A percentile compares a stretch with the other conserved stretches of the same genome.
Conservation (phyloP, 1,140 invertebrate species). For the Leptopilina clavipes region DNA sequence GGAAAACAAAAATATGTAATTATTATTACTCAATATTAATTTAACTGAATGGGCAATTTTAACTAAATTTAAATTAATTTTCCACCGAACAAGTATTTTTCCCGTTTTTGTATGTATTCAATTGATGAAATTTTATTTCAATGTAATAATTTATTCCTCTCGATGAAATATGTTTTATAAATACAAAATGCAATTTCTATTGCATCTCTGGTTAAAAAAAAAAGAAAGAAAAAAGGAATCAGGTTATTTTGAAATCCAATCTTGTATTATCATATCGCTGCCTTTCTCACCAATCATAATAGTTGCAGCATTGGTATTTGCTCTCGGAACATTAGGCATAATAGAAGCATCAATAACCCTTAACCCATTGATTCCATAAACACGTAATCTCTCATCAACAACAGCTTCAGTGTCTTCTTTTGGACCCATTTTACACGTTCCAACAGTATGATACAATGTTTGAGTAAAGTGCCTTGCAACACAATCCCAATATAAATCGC, state of each 20-base stretch:
- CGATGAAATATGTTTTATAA: too few relatives aligned
- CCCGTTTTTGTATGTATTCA: too few relatives aligned
- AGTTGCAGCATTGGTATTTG: slow-evolving; percentile 84
- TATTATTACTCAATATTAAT: too few relatives aligned
- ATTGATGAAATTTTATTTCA: too few relatives aligned
- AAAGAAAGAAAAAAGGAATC: too few relatives aligned
- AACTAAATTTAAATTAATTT: too few relatives aligned
- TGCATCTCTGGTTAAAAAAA: too few relatives aligned
- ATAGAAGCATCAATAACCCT: slow-evolving; percentile 87
- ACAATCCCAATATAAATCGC: slow-evolving; percentile 80
- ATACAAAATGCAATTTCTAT: too few relatives aligned
- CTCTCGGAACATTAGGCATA: slow-evolving; percentile 83
- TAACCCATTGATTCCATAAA: slow-evolving; percentile 79
- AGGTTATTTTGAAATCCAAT: slow-evolving; percentile 47
- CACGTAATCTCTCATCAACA: slow-evolving; percentile 80
- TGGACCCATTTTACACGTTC: slow-evolving; percentile 86
- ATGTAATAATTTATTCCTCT: too few relatives aligned
- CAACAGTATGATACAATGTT: slow-evolving; percentile 83
- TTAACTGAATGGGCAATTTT: too few relatives aligned
- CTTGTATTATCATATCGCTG: slow-evolving; percentile 73
- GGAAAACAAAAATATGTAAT: too few relatives aligned
- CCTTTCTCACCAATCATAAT: slow-evolving; percentile 88
- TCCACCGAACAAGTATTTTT: too few relatives aligned
- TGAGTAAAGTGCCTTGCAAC: slow-evolving; percentile 77
- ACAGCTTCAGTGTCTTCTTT: slow-evolving; percentile 77